Base-by-base conservation (phyloP, 2,797 vertebrate species). In the Lacerta agilis region DNA sequence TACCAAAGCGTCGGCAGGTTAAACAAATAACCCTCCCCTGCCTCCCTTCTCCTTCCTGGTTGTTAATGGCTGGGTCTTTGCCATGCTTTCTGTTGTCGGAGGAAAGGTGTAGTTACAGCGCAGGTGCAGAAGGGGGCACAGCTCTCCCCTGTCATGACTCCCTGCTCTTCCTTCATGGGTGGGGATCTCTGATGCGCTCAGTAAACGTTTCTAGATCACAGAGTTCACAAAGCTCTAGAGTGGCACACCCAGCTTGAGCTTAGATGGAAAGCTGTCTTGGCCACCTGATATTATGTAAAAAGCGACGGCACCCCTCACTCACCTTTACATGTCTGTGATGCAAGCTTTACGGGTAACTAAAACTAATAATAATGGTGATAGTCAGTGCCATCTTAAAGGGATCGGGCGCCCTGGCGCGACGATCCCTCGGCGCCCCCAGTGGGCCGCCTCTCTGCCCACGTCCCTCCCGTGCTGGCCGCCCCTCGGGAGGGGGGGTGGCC, bases 71-170 rank as follows among this genome's bases (percentile, higher is more conserved):
- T 38, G 0, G 0, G 2, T 82, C 11, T 83, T 36, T 79, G 5
- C 0, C 36, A 8, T 49, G 49, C 20, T 17, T 23, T 27, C 11
- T 36, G 1, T n/a, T 17, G 8, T 7, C 2, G 0, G 4, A 77
- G 11, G 41, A 7, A 66, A 8, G 75, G 6, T 76, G 72, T 69
- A 80, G 33, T 58, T 83, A 8, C 1, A 0, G 41, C 11, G 38
- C 27, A 15, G 79, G 11, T 36, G 45, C 78, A 79, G 72, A 36
- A 79, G 45, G 66, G 45, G 38, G 25, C 10, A 0, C 3, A 3
- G 55, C 10, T 71, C 49, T 64, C 45, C 23, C 66, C 58, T 66
- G 3, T 45, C 11, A 33, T 49, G 27, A 1, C 8, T 77, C 71
- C 11, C 67, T 71, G 0, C 43, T 25, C 45, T 8, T 45, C 18